Evolutionary conservation across 2,888 invertebrate species (phyloP), one percentile per base, ranked within the genome.

Genomic region (Cordilura impudica): DNA sequence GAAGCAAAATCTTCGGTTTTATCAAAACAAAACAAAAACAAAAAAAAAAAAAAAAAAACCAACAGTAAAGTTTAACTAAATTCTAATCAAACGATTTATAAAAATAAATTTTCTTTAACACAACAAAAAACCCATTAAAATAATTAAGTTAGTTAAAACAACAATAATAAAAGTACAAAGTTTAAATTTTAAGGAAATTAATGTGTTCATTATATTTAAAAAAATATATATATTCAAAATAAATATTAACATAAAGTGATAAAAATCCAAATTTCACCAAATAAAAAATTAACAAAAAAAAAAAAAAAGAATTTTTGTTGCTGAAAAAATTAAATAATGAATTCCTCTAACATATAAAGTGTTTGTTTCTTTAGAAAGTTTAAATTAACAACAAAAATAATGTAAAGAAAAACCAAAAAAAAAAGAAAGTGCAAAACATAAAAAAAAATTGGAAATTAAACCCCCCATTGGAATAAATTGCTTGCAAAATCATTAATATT

Each of bases 41-140:
- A n/a, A n/a, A n/a, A n/a, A n/a, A n/a, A n/a, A n/a, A n/a, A n/a
- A n/a, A n/a, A n/a, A n/a, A n/a, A n/a, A n/a, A n/a, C n/a, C n/a
- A n/a, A n/a, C n/a, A n/a, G n/a, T n/a, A n/a, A n/a, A n/a, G n/a
- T n/a, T n/a, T n/a, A n/a, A n/a, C n/a, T n/a, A n/a, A n/a, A n/a
- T n/a, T n/a, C n/a, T 14, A 18, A 35, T 43, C 49, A 77, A 72
- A 66, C 35, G 54, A 66, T 56, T 61, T 71, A 60, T 7, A 72
- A 49, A 71, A 77, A 61, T 16, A 67, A 65, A 58, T 45, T 63
- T 45, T 69, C 70, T 35, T 65, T 70, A 18, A 51, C 26, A 26
- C 10, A 39, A 8, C n/a, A 16, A 35, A 5, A 45, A n/a, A n/a
- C n/a, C n/a, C n/a, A n/a, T n/a, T n/a, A n/a, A n/a, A n/a, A n/a